A percentile compares a stretch with the other conserved stretches of the same genome.
Evolutionary conservation across 2,888 invertebrate genomes (phyloP).

Genomic region (Boloria selene): DNA sequence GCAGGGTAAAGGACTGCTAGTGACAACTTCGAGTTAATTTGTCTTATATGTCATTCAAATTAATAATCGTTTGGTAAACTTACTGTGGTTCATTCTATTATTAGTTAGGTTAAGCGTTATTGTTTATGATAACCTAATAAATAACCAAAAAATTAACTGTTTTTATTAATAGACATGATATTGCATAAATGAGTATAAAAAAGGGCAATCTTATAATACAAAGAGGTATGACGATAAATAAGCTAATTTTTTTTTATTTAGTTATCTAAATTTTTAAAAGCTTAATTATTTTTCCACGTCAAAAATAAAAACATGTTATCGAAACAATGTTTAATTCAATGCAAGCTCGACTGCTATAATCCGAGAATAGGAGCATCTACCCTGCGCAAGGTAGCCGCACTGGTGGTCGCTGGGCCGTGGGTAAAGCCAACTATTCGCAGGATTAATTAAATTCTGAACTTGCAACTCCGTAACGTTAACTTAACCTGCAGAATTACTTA

Average conservation of each 20-base stretch:
- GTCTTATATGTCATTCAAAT: conserved; percentile 22
- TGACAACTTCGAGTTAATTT: conserved; percentile 22
- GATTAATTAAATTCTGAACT: conserved; percentile 65
- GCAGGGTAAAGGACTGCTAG: conserved; percentile 35
- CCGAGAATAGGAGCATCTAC: conserved; percentile 35
- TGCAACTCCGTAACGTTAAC: conserved; percentile 40
- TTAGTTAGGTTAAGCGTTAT: background rate
- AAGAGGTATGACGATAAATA: no score
- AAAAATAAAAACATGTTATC: no score
- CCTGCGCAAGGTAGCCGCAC: conserved; percentile 46
- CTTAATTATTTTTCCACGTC: no score
- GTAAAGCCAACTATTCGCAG: conserved; percentile 52
- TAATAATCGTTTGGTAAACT: conserved; percentile 6
- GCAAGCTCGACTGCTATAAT: no score
- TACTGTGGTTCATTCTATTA: background rate
- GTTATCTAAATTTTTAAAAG: no score
- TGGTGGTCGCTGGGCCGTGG: conserved; percentile 51
- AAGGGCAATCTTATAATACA: no score
- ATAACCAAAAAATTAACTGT: no score
- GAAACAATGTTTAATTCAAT: no score
- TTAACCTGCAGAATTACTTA: conserved; percentile 49
- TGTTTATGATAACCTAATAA: no score
- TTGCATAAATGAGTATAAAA: no score
- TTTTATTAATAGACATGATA: no score
- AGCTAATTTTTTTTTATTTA: no score